Base-by-base conservation (phyloP, 2,113 vertebrate genomes). In the Eulemur macaco region DNA sequence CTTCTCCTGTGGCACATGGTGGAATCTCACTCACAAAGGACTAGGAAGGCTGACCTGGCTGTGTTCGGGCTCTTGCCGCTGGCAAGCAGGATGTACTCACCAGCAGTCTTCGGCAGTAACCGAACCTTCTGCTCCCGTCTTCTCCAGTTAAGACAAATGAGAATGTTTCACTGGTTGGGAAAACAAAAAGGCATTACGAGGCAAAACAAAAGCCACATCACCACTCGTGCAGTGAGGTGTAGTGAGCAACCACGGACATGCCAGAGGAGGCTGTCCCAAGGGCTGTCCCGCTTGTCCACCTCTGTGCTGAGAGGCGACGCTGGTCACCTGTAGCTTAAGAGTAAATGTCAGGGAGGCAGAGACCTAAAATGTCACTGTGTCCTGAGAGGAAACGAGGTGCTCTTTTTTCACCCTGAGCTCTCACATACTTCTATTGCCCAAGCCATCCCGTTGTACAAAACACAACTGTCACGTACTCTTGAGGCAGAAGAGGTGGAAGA, bases 131-230 rank as follows among this genome's bases (percentile, higher is more conserved):
- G 98, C 99, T 99, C 86, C 99, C 99, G 54, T 99, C 99, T 98
- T 99, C 99, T 73, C 99, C 99, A 0, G 99, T 99, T 96, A 99
- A 95, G 92, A 99, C 99, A 93, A 99, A 99, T 0, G 99, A 99
- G 98, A 99, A 99, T 0, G 99, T 99, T 97, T 99, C 99, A 96
- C 99, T 99, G 94, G 96, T 20, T 45, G 77, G 66, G 60, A 78
- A 87, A 92, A 66, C 58, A 82, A 47, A 91, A 84, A 64, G 0
- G 8, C 9, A 17, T 96, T 50, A 94, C 42, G 47, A 45, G 64
- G 58, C 56, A 8, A 39, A 93, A 37, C 96, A 29, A 87, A 25
- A 47, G 60, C 34, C 52, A 74, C 15, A 27, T 37, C 1, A 47
- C 8, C 13, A 20, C 20, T 64, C 10, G 64, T 3, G 23, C 47